These are phyloP conservation scores for Parnassius mnemosyne DNA, from an alignment of 2,888 invertebrate species.

Conservation along the genomic window DNA sequence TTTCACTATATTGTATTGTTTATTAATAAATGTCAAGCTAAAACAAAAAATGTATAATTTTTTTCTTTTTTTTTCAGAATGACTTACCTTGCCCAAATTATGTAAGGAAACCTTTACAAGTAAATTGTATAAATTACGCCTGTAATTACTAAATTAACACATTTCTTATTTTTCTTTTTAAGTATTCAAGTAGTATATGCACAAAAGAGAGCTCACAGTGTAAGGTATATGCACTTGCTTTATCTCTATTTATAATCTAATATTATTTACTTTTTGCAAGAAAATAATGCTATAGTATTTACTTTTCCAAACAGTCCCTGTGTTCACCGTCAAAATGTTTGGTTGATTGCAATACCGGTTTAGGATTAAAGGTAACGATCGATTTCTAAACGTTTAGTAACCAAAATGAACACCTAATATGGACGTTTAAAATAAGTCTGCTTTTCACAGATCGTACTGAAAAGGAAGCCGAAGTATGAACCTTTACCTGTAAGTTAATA, in stretches of 20 bases:
- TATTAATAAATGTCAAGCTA: too few species aligned
- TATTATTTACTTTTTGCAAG: too few species aligned
- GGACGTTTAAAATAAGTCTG: neutral
- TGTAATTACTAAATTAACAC: neutral
- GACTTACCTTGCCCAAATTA: conserved; percentile 5
- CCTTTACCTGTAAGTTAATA: conserved; percentile 16
- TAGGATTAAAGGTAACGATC: conserved; percentile 18
- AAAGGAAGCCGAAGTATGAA: conserved; percentile 18
- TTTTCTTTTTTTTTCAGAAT: neutral
- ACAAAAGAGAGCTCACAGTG: conserved; percentile 1
- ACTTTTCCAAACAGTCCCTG: conserved; percentile 3
- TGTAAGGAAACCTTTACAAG: conserved; percentile 5
- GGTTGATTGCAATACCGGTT: conserved; percentile 13
- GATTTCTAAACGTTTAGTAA: neutral
- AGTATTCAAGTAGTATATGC: neutral
- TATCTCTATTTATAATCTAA: neutral
- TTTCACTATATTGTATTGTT: too few species aligned
- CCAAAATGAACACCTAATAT: too few species aligned
- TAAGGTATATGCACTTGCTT: conserved; percentile 2
- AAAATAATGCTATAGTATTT: neutral
- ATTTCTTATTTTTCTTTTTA: neutral
- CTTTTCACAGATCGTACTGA: conserved; percentile 16
- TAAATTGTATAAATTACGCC: neutral
- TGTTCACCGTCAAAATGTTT: conserved; percentile 16
- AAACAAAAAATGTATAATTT: too few species aligned